Percentiles rank a stretch among this genome's conserved stretches.
Evolutionary conservation across 2,113 vertebrate species (phyloP).

Genomic region (Calyptommatus sinebrachiatus): DNA sequence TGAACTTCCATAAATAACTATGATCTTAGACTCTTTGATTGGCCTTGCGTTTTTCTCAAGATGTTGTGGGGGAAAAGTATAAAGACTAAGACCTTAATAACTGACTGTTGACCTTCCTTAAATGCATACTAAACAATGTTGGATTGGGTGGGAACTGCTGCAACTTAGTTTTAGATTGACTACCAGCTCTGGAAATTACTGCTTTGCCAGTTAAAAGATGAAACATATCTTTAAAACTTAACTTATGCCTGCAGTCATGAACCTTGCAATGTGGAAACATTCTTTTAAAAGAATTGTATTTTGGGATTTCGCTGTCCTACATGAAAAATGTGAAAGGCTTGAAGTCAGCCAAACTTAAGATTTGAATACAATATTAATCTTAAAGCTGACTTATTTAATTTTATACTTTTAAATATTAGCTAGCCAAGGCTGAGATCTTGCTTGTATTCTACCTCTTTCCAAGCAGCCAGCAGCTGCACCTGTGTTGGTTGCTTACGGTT

Average conservation of each 20-base stretch:
- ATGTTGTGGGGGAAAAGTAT: too few relatives aligned
- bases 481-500: too few relatives aligned
- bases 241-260: neutral
- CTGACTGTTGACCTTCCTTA: neutral
- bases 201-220: conserved; percentile 4
- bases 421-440: too few relatives aligned
- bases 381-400: neutral
- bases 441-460: too few relatives aligned
- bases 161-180: neutral
- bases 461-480: too few relatives aligned
- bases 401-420: neutral
- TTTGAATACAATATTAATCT: neutral
- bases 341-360: neutral
- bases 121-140: neutral
- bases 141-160: neutral
- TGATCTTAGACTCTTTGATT: too few relatives aligned
- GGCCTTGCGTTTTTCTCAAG: too few relatives aligned
- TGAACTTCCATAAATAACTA: too few relatives aligned
- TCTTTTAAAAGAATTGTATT: neutral
- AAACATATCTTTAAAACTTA: neutral
- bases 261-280: neutral
- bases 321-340: neutral
- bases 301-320: neutral
- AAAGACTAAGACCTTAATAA: neutral
- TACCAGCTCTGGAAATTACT: neutral